A percentile compares a stretch with the other conserved stretches of the same genome.
Conservation (phyloP, 2,888 invertebrate species). For the Dendrolimus pini region DNA sequence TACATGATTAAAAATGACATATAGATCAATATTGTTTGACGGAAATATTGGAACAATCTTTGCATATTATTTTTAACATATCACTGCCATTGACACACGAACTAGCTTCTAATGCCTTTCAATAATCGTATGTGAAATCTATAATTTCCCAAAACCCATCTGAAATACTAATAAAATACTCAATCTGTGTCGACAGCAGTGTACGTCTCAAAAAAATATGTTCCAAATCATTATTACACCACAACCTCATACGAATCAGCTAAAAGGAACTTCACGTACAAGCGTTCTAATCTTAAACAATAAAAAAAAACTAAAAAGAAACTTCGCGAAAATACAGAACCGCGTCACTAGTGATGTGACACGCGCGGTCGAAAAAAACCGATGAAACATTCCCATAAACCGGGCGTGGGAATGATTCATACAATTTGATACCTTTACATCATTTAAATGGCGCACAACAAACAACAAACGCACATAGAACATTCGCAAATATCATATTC, state of each 20-base stretch:
- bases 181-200: too few species aligned
- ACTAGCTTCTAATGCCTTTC: too few species aligned
- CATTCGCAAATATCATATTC: constrained; percentile 38
- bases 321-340: constrained; percentile 20
- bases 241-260: constrained; percentile 25
- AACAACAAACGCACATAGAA: constrained; percentile 64
- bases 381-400: background rate
- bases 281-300: constrained; percentile 20
- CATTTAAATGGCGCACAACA: constrained; percentile 64
- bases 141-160: too few species aligned
- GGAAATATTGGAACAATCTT: constrained; percentile 16
- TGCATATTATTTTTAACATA: constrained; percentile 8
- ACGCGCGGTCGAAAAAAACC: constrained; percentile 19
- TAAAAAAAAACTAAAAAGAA: constrained; percentile 20
- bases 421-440: constrained; percentile 23
- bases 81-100: too few species aligned
- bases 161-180: too few species aligned
- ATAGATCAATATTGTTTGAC: constrained; percentile 14
- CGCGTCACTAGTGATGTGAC: constrained; percentile 34
- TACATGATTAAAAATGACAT: too few species aligned
- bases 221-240: constrained; percentile 13
- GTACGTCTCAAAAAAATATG: background rate
- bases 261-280: constrained; percentile 21
- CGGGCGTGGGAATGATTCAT: background rate
- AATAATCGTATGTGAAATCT: too few species aligned